Percentiles rank a stretch among this genome's conserved stretches.
phyloP scores from a whole-genome alignment of 2,113 vertebrate genomes.

The Phoxinus phoxinus region DNA sequence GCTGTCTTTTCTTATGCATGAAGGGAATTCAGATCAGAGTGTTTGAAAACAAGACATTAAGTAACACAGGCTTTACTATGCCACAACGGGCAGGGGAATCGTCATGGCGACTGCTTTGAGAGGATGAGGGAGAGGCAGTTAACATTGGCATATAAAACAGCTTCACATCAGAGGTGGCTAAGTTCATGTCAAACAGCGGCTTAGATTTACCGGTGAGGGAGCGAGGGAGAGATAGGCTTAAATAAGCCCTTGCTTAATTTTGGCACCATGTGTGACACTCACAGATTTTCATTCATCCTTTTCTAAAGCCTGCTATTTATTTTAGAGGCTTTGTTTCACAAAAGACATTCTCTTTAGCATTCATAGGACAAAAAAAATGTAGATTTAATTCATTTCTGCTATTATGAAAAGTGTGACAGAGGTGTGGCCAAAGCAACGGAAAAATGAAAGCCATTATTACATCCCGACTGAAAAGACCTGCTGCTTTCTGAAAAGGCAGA shows the following conservation, averaged over 20 bases:
- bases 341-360: slow-evolving; percentile 44
- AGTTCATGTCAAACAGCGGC: slow-evolving; percentile 60
- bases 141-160: slow-evolving; percentile 54
- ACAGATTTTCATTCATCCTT: slow-evolving; percentile 55
- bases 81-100: slow-evolving; percentile 64
- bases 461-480: slow-evolving; percentile 18
- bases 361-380: slow-evolving; percentile 53
- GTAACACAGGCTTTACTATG: slow-evolving; percentile 55
- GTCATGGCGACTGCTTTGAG: slow-evolving; percentile 69
- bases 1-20: slow-evolving; percentile 57
- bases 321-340: slow-evolving; percentile 56
- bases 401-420: slow-evolving; percentile 55
- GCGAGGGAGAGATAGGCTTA: slow-evolving; percentile 11
- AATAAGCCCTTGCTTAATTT: slow-evolving; percentile 61
- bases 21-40: slow-evolving; percentile 61
- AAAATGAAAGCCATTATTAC: slow-evolving; percentile 51
- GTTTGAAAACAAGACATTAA: slow-evolving; percentile 56
- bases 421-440: slow-evolving; percentile 44
- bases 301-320: slow-evolving; percentile 55
- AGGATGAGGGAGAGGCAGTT: slow-evolving; percentile 58
- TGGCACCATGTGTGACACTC: slow-evolving; percentile 36
- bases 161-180: slow-evolving; percentile 47
- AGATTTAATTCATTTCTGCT: slow-evolving; percentile 52
- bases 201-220: slow-evolving; percentile 49
- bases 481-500: slow-evolving; percentile 34